Conservation (phyloP, 2,113 vertebrate genomes). For the Choloepus hoffmanni region DNA sequence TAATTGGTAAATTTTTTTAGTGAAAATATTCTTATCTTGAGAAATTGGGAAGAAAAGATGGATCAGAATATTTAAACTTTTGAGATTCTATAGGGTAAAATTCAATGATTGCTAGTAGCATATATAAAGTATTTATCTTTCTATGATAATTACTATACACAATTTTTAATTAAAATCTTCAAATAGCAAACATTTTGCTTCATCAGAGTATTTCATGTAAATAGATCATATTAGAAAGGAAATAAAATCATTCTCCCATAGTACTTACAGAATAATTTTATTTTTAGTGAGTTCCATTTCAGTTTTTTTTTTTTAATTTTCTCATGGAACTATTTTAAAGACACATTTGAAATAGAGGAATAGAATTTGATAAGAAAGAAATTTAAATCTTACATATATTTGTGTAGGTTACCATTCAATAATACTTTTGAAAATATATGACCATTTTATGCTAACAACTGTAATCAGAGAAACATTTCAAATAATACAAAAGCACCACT, state of each 20-base stretch:
- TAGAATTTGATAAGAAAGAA: not conserved
- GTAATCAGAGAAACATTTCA: not conserved
- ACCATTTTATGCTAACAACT: no score
- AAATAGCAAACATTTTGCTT: not conserved
- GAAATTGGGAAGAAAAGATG: not conserved
- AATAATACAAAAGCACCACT: not conserved
- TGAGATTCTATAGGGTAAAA: not conserved
- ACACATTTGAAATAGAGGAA: not conserved
- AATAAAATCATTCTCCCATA: not conserved
- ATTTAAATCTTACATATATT: not conserved
- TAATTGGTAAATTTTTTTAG: not conserved
- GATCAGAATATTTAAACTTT: not conserved
- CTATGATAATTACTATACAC: not conserved
- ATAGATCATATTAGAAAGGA: not conserved
- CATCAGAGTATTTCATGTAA: not conserved
- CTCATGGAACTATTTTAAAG: not conserved
- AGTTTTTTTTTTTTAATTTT: not conserved
- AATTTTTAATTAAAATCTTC: not conserved
- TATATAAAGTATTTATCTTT: not conserved
- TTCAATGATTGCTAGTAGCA: not conserved
- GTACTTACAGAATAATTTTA: not conserved
- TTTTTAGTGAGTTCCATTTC: not conserved
- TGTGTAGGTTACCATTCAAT: not conserved
- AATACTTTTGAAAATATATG: not conserved
- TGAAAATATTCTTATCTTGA: not conserved